These are phyloP conservation scores for Falco punctatus DNA, from an alignment of 2,113 vertebrate genomes.

Conservation along the genomic window DNA sequence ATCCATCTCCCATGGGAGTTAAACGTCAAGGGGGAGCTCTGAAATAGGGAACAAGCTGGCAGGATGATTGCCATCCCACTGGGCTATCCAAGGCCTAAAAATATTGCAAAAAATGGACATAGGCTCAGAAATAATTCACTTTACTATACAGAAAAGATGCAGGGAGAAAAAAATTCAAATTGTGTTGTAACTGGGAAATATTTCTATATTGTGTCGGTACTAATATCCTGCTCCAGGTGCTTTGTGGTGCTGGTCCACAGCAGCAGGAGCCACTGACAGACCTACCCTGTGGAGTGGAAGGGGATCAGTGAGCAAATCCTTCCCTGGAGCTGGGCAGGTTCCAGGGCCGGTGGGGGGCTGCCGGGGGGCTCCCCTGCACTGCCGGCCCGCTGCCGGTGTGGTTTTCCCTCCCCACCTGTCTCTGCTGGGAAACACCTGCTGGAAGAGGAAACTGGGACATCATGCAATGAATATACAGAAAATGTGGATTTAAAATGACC, in stretches of 20 bases:
- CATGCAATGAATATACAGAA: fast-evolving
- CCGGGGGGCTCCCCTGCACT: fast-evolving
- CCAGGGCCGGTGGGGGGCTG: background rate
- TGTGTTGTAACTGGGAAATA: background rate
- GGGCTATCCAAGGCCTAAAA: background rate
- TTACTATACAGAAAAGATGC: background rate
- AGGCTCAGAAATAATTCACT: background rate
- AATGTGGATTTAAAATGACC: fast-evolving
- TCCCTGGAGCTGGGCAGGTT: background rate
- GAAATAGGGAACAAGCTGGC: background rate
- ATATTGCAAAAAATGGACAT: background rate
- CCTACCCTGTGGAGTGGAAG: background rate
- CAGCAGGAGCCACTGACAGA: background rate
- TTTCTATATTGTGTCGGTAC: background rate
- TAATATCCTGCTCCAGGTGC: background rate
- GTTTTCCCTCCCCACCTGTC: background rate
- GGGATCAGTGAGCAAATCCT: background rate
- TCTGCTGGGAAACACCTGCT: background rate
- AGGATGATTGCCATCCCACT: background rate
- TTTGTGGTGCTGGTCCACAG: background rate
- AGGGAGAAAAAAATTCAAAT: background rate
- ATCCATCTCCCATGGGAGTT: background rate
- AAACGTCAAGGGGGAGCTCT: background rate
- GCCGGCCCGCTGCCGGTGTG: fast-evolving
- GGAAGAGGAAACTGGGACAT: background rate